phyloP scores from a whole-genome alignment of 1,140 invertebrate species.

The Drosophila aff. region DNA sequence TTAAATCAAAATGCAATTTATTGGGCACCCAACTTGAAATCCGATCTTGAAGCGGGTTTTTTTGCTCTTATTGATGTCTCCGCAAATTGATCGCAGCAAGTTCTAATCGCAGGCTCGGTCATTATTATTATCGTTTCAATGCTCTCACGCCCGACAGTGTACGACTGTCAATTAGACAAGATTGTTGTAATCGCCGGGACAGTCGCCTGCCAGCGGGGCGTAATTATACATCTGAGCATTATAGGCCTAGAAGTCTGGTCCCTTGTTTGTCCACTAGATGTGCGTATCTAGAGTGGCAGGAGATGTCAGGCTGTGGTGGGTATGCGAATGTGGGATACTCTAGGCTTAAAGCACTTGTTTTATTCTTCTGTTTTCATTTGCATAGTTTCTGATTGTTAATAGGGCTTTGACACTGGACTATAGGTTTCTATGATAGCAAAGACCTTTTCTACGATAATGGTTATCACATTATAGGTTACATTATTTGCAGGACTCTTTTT shows the following conservation, averaged over 20 bases:
- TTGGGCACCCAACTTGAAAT: slow-evolving; percentile 37
- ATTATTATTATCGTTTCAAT: slow-evolving; percentile 37
- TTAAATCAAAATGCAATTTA: slow-evolving; percentile 61
- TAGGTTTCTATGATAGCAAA: background rate
- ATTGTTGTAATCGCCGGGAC: slow-evolving; percentile 25
- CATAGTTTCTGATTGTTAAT: background rate
- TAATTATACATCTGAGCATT: slow-evolving; percentile 34
- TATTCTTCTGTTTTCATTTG: background rate
- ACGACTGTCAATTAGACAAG: slow-evolving; percentile 49
- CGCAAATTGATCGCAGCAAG: slow-evolving; percentile 60
- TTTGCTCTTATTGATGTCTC: slow-evolving; percentile 52
- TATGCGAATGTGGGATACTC: background rate
- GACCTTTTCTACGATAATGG: background rate
- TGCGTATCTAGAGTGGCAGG: slow-evolving; percentile 1
- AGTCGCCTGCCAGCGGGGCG: slow-evolving; percentile 17
- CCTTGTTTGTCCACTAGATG: slow-evolving; percentile 8
- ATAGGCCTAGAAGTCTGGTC: slow-evolving; percentile 20
- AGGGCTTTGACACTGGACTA: background rate
- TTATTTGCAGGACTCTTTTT: too few relatives aligned
- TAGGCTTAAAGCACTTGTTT: background rate
- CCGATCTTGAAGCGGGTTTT: slow-evolving; percentile 30
- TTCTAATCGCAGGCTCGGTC: slow-evolving; percentile 35
- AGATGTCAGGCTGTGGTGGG: background rate
- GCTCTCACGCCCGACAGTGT: slow-evolving; percentile 29
- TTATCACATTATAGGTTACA: too few relatives aligned